phyloP scores from a whole-genome alignment of 2,797 vertebrate genomes.

The Eupleurogrammus muticus region DNA sequence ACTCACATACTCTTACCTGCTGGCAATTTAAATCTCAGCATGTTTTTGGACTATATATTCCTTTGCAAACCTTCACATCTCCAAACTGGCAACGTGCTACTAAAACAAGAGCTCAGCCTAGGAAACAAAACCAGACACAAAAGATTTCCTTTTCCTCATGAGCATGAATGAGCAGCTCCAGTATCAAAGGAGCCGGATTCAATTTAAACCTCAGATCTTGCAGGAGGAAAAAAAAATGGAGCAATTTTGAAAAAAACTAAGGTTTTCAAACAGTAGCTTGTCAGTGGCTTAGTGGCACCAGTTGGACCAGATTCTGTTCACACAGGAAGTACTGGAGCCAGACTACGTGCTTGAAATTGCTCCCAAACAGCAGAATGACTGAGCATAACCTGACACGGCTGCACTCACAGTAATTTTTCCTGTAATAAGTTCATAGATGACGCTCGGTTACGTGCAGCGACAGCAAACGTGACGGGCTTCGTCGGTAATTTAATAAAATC shows the following conservation, averaged over 20 bases:
- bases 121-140: not conserved
- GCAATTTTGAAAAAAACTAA: slow-evolving; percentile 20
- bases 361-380: not conserved
- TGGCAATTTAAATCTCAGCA: too few relatives aligned
- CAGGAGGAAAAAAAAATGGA: slow-evolving; percentile 14
- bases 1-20: too few relatives aligned
- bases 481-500: not conserved
- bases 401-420: not conserved
- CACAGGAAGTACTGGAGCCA: slow-evolving; percentile 21
- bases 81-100: not conserved
- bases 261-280: slow-evolving; percentile 31
- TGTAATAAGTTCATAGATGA: not conserved
- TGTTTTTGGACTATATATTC: too few relatives aligned
- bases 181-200: not conserved
- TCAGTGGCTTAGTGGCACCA: slow-evolving; percentile 40
- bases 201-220: slow-evolving; percentile 2
- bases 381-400: not conserved
- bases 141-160: not conserved
- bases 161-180: not conserved
- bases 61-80: not conserved
- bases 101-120: not conserved
- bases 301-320: slow-evolving; percentile 62
- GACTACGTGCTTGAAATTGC: not conserved
- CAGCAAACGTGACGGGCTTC: not conserved
- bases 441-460: not conserved